Evolutionary conservation across 1,140 invertebrate species (phyloP).

Genomic region (Whitmania pigra): DNA sequence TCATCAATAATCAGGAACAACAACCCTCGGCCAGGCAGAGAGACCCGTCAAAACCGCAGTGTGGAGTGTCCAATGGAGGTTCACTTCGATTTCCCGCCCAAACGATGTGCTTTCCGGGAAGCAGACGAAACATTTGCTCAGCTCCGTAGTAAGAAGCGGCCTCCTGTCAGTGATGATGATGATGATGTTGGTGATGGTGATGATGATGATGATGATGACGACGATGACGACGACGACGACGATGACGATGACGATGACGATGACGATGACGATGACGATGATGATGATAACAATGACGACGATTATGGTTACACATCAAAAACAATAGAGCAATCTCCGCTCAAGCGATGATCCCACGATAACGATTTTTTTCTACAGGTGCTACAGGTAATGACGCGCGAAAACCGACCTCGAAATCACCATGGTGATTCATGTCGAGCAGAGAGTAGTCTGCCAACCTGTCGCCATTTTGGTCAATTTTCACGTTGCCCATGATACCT

Average conservation of each 20-base stretch:
- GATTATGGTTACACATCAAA: background rate
- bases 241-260: background rate
- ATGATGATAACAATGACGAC: slow-evolving; percentile 20
- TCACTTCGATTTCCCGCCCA: slow-evolving; percentile 5
- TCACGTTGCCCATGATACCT: slow-evolving; percentile 79
- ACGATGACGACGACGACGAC: slow-evolving; percentile 17
- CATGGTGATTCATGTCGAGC: slow-evolving; percentile 63
- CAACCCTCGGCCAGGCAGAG: background rate
- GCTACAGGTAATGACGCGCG: no score
- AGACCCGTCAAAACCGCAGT: slow-evolving; percentile 8
- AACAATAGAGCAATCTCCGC: no score
- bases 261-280: background rate
- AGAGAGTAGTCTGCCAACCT: slow-evolving; percentile 79
- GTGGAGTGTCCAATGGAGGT: background rate
- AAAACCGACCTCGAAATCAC: no score
- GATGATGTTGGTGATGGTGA: slow-evolving; percentile 9
- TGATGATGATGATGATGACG: slow-evolving; percentile 11
- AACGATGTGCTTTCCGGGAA: no score
- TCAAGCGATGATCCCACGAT: no score
- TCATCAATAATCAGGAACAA: background rate
- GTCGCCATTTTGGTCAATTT: slow-evolving; percentile 77
- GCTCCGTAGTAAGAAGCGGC: background rate
- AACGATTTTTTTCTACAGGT: no score
- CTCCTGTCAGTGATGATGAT: slow-evolving; percentile 1
- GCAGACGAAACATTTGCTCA: no score